Evolutionary conservation across 1,140 invertebrate species (phyloP), one percentile per base, ranked within the genome.

Genomic region (Macrotrachela quadricornifera): DNA sequence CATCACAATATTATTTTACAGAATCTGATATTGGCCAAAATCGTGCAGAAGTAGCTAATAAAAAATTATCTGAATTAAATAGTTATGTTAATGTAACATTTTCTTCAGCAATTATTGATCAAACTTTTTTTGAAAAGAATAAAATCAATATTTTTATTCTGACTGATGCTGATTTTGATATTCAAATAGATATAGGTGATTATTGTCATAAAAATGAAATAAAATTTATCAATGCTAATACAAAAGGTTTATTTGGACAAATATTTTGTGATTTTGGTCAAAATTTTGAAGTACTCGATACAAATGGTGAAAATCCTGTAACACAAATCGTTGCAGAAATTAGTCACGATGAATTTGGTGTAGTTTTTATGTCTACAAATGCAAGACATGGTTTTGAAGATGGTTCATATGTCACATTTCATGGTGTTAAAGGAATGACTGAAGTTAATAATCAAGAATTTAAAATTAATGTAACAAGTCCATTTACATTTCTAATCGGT

Each of bases 201-300:
- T 78, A 84, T 46, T 82, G 85, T 42, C 85, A 83, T 63, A 70
- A 72, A 0, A 80, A 83, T 60, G 75, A 79, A 55, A 86, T 90
- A 60, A 80, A 82, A 10, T 71, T 96, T 12, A 81, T 99, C 57
- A 77, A 90, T 44, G 85, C 87, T 9, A 80, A 90, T 62, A 85
- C 86, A 0, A 76, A 79, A 47, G 92, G 92, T 3, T 64, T 97
- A 4, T 95, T 91, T 73, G 85, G 85, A 63, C 68, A 71, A 62
- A 78, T 95, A 2, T 95, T 96, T 70, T 94, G 87, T 70, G 90
- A 96, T 70, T 94, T 96, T 75, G 88, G 90, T 0, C 71, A 79
- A 1, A 73, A 79, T 21, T 95, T 96, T 62, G 78, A 77, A 16
- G 80, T 92, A 6, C 71, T 80, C 40, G 90, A 96, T 71, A 75